Evolutionary conservation across 1,140 invertebrate genomes (phyloP).

Genomic region (Cydia fagiglandana): DNA sequence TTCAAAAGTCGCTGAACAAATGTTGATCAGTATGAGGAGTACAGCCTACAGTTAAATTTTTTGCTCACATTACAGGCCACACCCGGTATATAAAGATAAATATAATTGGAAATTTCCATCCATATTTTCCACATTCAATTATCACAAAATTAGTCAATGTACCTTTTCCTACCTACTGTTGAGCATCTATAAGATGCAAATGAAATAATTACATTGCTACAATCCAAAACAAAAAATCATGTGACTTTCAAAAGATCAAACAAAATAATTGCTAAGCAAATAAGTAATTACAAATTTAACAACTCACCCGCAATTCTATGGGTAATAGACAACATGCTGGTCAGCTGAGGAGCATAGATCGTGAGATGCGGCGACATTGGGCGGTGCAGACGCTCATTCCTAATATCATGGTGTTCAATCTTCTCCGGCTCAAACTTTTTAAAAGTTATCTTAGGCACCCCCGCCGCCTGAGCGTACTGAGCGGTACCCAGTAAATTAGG

Average conservation of each 20-base stretch:
- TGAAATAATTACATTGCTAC: too few species aligned
- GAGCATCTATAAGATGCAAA: too few species aligned
- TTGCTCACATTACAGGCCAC: too few species aligned
- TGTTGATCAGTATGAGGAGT: too few species aligned
- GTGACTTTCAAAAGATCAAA: neutral
- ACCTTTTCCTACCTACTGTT: too few species aligned
- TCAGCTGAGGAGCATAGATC: conserved; percentile 91
- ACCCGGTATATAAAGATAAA: too few species aligned
- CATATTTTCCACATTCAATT: too few species aligned
- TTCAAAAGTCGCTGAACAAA: too few species aligned
- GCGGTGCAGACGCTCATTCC: conserved; percentile 72
- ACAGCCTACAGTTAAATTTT: too few species aligned
- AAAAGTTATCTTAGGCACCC: conserved; percentile 61
- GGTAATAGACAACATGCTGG: conserved; percentile 87
- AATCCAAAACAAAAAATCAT: neutral
- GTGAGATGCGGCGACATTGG: conserved; percentile 92
- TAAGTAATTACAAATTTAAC: conserved; percentile 48
- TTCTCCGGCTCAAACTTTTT: conserved; percentile 59
- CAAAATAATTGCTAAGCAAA: neutral
- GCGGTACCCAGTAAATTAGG: conserved; percentile 51
- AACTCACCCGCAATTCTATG: conserved; percentile 87
- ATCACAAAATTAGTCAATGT: too few species aligned
- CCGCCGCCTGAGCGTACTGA: conserved; percentile 60
- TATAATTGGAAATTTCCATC: too few species aligned
- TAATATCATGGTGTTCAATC: conserved; percentile 60